A percentile compares a stretch with the other conserved stretches of the same genome.
Evolutionary conservation across 2,888 invertebrate species (phyloP).

Genomic region (Gonocerus acuteangulatus): DNA sequence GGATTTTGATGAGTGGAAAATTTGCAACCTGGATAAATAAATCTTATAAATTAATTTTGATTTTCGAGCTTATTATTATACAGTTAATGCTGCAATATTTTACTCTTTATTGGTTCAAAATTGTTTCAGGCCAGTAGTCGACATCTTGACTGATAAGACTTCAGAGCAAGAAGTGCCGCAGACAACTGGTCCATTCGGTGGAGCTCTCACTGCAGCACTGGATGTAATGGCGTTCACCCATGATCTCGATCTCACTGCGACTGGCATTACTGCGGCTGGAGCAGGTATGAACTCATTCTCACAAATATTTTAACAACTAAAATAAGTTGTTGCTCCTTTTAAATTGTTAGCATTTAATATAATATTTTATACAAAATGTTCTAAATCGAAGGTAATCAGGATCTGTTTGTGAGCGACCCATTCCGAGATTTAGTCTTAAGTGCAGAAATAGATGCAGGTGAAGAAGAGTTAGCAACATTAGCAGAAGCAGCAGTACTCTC

Average conservation of each 20-base stretch:
- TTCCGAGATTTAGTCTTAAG: slow-evolving; percentile 40
- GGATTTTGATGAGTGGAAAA: too few species aligned
- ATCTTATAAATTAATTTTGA: too few species aligned
- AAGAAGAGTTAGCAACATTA: slow-evolving; percentile 37
- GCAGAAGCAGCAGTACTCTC: slow-evolving; percentile 39
- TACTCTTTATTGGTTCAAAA: too few species aligned
- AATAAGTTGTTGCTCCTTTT: too few species aligned
- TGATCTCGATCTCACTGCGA: slow-evolving; percentile 53
- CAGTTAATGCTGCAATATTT: too few species aligned
- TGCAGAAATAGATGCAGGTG: slow-evolving; percentile 41
- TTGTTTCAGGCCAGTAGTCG: slow-evolving; percentile 24
- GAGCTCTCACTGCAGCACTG: slow-evolving; percentile 65
- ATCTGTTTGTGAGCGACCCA: slow-evolving; percentile 40
- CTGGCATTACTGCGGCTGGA: slow-evolving; percentile 25
- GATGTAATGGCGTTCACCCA: slow-evolving; percentile 78
- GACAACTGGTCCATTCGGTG: slow-evolving; percentile 39
- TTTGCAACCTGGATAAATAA: too few species aligned
- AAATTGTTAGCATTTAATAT: too few species aligned
- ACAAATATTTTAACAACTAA: too few species aligned
- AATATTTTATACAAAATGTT: too few species aligned
- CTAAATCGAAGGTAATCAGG: too few species aligned
- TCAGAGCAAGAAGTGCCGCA: slow-evolving; percentile 21
- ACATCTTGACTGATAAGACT: slow-evolving; percentile 29
- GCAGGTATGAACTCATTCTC: not conserved
- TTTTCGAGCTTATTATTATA: too few species aligned